Conservation (phyloP, 2,113 vertebrate genomes). For the Noturus placidus region DNA sequence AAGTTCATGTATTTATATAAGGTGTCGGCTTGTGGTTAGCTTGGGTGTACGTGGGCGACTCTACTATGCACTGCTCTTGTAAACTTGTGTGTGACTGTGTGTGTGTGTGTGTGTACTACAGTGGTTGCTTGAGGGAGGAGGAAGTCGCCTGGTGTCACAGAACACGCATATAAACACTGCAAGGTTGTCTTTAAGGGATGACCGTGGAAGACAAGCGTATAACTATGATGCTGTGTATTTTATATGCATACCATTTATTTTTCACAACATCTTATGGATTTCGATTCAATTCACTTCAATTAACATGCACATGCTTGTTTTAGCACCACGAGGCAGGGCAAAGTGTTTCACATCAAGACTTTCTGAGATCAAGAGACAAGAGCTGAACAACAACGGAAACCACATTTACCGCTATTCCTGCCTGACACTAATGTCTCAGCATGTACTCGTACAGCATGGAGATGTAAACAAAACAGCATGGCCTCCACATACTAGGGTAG, state of each 20-base stretch:
- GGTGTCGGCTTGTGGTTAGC: conserved; percentile 22
- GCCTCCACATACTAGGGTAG: background rate
- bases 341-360: conserved; percentile 33
- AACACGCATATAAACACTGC: conserved; percentile 1
- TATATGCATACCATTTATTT: background rate
- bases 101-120: conserved; percentile 46
- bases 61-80: conserved; percentile 6
- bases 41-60: background rate
- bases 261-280: background rate
- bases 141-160: conserved; percentile 27
- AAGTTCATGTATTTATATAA: conserved; percentile 24
- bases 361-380: conserved; percentile 43
- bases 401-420: conserved; percentile 78
- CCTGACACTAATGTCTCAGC: conserved; percentile 54
- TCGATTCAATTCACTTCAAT: background rate
- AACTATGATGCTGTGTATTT: conserved; percentile 16
- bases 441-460: conserved; percentile 28
- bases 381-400: conserved; percentile 71
- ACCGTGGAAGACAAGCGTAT: background rate
- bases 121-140: conserved; percentile 39
- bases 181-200: background rate
- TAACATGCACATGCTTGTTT: conserved; percentile 5
- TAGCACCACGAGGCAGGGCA: background rate
- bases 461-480: conserved; percentile 49
- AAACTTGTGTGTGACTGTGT: background rate